phyloP scores from a whole-genome alignment of 1,140 invertebrate species.

The Mamestra configurata region DNA sequence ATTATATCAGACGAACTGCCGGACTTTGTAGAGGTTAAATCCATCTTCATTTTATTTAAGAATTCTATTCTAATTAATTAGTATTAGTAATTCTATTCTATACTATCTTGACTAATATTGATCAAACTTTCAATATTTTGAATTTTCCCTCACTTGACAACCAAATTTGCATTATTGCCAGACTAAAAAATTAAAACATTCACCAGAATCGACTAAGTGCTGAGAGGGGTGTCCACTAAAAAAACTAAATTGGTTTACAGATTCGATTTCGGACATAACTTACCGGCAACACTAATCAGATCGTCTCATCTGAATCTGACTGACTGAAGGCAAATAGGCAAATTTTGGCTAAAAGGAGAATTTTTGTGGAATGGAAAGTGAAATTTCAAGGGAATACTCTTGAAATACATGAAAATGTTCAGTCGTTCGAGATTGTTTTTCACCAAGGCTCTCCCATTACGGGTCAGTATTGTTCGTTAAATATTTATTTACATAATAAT shows the following conservation, averaged over 20 bases:
- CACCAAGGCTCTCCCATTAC: conserved; percentile 72
- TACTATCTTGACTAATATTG: conserved; percentile 37
- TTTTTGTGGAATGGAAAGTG: conserved; percentile 50
- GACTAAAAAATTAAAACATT: neutral
- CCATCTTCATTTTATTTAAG: neutral
- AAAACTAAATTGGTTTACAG: too few species aligned
- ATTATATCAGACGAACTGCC: conserved; percentile 30
- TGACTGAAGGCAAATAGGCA: conserved; percentile 1
- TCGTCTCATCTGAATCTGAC: neutral
- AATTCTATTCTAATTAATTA: neutral
- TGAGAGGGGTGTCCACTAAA: neutral
- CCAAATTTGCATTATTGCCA: neutral
- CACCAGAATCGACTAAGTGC: neutral
- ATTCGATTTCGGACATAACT: too few species aligned
- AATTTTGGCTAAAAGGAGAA: conserved; percentile 45
- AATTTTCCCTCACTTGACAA: conserved; percentile 26
- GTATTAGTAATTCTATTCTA: neutral
- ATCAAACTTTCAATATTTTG: conserved; percentile 52
- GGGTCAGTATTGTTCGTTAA: conserved; percentile 65
- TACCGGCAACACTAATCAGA: neutral
- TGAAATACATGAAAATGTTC: conserved; percentile 73
- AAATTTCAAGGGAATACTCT: conserved; percentile 14
- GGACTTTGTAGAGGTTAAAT: conserved; percentile 33
- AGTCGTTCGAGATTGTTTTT: conserved; percentile 76
- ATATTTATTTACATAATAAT: conserved; percentile 48